phyloP scores from a whole-genome alignment of 2,888 invertebrate species.

The Ochropacha duplaris region DNA sequence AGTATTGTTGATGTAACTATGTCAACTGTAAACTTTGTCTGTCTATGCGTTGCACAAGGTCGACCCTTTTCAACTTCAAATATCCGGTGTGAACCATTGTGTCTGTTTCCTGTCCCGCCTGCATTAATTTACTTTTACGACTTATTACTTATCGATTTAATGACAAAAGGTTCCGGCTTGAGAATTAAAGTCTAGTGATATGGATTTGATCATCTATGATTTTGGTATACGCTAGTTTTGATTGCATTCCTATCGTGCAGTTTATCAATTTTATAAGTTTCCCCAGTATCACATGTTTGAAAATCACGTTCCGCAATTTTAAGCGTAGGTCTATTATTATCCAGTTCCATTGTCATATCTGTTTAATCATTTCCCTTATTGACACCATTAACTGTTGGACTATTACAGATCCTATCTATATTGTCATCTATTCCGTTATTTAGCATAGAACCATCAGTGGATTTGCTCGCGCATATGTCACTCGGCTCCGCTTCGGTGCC shows the following conservation, averaged over 20 bases:
- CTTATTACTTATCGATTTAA: slow-evolving; percentile 53
- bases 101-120: slow-evolving; percentile 66
- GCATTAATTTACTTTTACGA: slow-evolving; percentile 67
- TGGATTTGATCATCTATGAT: slow-evolving; percentile 10
- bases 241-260: not conserved
- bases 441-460: slow-evolving; percentile 31
- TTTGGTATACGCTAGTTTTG: not conserved
- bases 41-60: slow-evolving; percentile 50
- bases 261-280: not conserved
- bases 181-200: slow-evolving; percentile 19
- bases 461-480: slow-evolving; percentile 53
- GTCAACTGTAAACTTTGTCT: slow-evolving; percentile 20
- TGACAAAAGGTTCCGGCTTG: slow-evolving; percentile 50
- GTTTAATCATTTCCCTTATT: slow-evolving; percentile 24
- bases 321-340: slow-evolving; percentile 11
- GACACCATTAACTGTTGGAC: slow-evolving; percentile 43
- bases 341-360: slow-evolving; percentile 8
- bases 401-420: slow-evolving; percentile 36
- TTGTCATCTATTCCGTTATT: slow-evolving; percentile 51
- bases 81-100: slow-evolving; percentile 69
- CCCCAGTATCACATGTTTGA: too few species aligned
- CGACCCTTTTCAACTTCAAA: slow-evolving; percentile 60
- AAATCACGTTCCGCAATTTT: not conserved
- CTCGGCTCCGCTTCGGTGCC: slow-evolving; percentile 48
- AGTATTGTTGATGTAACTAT: slow-evolving; percentile 23